These are phyloP conservation scores for Apteryx mantelli DNA, from an alignment of 2,113 vertebrate species.

Conservation along the genomic window DNA sequence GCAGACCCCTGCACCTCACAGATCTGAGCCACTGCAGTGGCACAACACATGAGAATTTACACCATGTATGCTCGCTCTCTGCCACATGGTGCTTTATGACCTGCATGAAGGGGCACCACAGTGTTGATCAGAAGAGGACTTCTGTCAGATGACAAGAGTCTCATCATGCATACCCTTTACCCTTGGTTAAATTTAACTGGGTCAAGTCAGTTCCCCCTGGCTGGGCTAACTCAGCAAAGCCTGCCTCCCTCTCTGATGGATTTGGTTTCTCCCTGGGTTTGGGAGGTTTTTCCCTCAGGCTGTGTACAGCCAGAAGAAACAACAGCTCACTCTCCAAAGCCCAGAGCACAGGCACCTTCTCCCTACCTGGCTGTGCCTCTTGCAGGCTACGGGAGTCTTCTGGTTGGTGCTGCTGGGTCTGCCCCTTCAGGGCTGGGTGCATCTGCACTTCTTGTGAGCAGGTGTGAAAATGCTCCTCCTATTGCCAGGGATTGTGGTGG, in stretches of 20 bases:
- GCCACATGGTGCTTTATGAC: background rate
- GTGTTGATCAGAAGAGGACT: background rate
- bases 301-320: background rate
- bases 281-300: background rate
- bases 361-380: background rate
- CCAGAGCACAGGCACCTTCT: accelerated
- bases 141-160: background rate
- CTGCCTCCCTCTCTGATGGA: background rate
- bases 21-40: background rate
- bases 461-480: background rate
- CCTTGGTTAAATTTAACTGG: accelerated
- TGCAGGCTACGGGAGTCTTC: background rate
- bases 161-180: background rate
- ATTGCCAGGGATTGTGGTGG: background rate
- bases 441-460: background rate
- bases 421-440: background rate
- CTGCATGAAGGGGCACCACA: background rate
- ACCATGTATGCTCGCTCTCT: background rate
- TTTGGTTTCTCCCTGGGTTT: background rate
- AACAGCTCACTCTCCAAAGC: background rate
- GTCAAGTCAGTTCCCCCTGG: background rate
- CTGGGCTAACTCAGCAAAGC: background rate
- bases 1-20: background rate
- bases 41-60: background rate
- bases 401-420: background rate